A percentile compares a stretch with the other conserved stretches of the same genome.
Conservation (phyloP, 2,797 vertebrate species). For the Danio jaintianensis region DNA sequence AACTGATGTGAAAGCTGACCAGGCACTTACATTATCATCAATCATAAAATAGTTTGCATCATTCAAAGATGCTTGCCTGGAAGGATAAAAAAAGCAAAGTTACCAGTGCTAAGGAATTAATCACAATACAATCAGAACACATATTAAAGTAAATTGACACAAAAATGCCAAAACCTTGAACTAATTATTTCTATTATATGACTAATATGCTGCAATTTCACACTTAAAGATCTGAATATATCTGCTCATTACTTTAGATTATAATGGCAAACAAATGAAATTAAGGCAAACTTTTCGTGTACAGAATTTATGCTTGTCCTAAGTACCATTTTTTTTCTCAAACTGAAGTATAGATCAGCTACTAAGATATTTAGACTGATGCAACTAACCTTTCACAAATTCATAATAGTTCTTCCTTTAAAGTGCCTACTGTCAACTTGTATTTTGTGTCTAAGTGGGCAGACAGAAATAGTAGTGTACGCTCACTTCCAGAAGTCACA, state of each 20-base stretch:
- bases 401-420: neutral
- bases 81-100: neutral
- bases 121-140: neutral
- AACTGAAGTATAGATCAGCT: neutral
- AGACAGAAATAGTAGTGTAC: neutral
- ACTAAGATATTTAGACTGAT: neutral
- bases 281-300: neutral
- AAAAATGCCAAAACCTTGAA: neutral
- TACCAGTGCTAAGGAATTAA: neutral
- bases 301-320: neutral
- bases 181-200: neutral
- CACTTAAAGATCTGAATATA: neutral
- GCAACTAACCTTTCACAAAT: conserved; percentile 23
- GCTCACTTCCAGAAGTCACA: neutral
- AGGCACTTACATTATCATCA: neutral
- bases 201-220: too few relatives aligned
- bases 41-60: conserved; percentile 14
- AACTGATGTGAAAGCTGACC: neutral
- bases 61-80: neutral
- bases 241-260: neutral
- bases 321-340: neutral
- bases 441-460: neutral
- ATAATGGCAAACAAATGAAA: neutral
- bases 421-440: neutral
- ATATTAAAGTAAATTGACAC: neutral